Percentiles rank a stretch among this genome's conserved stretches.
Evolutionary conservation across 2,113 vertebrate genomes (phyloP).

Genomic region (Myotis lucifugus): DNA sequence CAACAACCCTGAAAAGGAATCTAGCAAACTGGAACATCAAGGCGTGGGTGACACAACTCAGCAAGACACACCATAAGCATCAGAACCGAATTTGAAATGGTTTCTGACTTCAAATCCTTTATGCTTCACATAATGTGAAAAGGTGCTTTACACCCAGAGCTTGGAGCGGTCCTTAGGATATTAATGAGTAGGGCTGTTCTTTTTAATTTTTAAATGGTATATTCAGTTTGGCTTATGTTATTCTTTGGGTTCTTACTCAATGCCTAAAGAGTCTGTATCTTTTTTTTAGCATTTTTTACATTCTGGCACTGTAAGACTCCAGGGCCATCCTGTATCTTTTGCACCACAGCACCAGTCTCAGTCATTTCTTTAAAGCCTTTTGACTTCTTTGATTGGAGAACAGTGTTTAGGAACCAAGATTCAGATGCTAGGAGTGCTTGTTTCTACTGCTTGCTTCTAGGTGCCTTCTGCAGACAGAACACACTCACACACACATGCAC

Average conservation of each 20-base stretch:
- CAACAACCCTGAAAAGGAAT: neutral
- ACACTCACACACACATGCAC: neutral
- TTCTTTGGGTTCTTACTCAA: neutral
- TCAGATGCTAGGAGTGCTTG: neutral
- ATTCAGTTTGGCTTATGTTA: neutral
- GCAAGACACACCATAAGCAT: neutral
- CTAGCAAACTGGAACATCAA: neutral
- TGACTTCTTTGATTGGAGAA: neutral
- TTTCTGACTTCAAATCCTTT: neutral
- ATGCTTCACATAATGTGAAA: neutral
- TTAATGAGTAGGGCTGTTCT: neutral
- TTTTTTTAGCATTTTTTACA: neutral
- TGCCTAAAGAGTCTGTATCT: neutral
- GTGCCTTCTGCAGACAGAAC: neutral
- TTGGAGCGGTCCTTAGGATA: neutral
- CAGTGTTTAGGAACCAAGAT: neutral
- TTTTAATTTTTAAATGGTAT: neutral
- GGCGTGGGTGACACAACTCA: neutral
- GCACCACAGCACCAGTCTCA: neutral
- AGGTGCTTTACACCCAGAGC: neutral
- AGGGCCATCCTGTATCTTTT: neutral
- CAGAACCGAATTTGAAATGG: conserved; percentile 9
- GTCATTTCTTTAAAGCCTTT: neutral
- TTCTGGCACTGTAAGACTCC: neutral
- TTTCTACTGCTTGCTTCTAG: neutral